Conservation (phyloP, 2,797 vertebrate species). For the Aselliscus stoliczkanus region DNA sequence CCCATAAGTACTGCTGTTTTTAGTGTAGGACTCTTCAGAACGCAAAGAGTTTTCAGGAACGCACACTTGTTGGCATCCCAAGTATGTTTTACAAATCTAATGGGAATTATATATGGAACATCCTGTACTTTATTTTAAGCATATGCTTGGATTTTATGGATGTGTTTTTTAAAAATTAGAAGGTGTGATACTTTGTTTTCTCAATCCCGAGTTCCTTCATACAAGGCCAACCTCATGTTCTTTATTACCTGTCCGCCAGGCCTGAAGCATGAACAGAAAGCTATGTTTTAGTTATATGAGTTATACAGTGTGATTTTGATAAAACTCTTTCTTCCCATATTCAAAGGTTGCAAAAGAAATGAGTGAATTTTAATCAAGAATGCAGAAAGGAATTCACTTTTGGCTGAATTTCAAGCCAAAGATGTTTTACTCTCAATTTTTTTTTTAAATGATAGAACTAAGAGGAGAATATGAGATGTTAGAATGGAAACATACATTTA, state of each 20-base stretch:
- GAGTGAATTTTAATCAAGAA: slow-evolving; percentile 44
- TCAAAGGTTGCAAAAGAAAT: slow-evolving; percentile 10
- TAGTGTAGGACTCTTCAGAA: not conserved
- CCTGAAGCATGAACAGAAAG: not conserved
- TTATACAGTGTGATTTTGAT: not conserved
- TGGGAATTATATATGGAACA: not conserved
- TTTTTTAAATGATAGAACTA: not conserved
- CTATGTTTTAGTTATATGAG: slow-evolving; percentile 22
- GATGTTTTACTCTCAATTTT: not conserved
- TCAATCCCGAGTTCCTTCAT: not conserved
- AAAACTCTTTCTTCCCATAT: slow-evolving; percentile 12
- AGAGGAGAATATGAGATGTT: not conserved
- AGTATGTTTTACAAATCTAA: not conserved
- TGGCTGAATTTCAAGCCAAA: slow-evolving; percentile 9
- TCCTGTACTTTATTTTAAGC: not conserved
- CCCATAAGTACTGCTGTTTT: not conserved
- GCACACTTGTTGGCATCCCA: not conserved
- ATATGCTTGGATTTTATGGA: not conserved
- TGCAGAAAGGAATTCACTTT: slow-evolving; percentile 37
- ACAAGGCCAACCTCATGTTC: not conserved
- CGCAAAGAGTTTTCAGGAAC: not conserved
- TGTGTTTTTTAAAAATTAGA: not conserved
- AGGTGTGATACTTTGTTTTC: not conserved
- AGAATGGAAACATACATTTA: not conserved
- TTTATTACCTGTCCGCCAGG: not conserved